Percentiles rank a stretch among this genome's conserved stretches.
phyloP scores from a whole-genome alignment of 2,113 vertebrate species.

The Enhydra lutris region DNA sequence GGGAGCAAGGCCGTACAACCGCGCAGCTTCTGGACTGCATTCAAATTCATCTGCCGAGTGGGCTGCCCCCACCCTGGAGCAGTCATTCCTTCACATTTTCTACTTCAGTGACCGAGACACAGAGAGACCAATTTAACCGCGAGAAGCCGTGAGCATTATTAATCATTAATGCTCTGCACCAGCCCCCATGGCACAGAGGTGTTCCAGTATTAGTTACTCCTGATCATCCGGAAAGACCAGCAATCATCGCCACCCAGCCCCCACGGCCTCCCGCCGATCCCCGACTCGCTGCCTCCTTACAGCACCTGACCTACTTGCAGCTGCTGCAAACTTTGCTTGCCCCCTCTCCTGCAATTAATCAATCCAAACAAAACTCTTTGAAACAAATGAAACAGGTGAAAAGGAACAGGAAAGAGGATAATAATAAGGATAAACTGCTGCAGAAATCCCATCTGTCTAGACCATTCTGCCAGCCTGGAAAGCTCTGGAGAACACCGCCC shows the following conservation, averaged over 20 bases:
- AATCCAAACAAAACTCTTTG: not conserved
- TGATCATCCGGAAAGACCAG: not conserved
- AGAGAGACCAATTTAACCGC: not conserved
- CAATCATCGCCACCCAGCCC: not conserved
- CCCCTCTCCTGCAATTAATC: not conserved
- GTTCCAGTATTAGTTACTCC: not conserved
- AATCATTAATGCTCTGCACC: not conserved
- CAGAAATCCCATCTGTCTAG: not conserved
- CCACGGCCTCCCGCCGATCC: rapidly evolving
- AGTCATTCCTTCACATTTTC: not conserved
- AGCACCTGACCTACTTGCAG: not conserved
- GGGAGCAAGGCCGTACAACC: not conserved
- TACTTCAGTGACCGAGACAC: not conserved
- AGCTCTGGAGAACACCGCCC: rapidly evolving
- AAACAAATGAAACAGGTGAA: not conserved
- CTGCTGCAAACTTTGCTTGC: not conserved
- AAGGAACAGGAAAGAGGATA: not conserved
- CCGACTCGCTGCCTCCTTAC: not conserved
- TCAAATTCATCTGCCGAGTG: not conserved
- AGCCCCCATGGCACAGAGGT: not conserved
- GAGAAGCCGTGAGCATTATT: not conserved
- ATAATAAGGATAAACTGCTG: not conserved
- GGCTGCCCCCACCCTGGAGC: not conserved
- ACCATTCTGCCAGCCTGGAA: not conserved
- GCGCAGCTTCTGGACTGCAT: not conserved